Evolutionary conservation across 2,113 vertebrate genomes (phyloP), one percentile per base, ranked within the genome.

Genomic region (Sialia sialis): DNA sequence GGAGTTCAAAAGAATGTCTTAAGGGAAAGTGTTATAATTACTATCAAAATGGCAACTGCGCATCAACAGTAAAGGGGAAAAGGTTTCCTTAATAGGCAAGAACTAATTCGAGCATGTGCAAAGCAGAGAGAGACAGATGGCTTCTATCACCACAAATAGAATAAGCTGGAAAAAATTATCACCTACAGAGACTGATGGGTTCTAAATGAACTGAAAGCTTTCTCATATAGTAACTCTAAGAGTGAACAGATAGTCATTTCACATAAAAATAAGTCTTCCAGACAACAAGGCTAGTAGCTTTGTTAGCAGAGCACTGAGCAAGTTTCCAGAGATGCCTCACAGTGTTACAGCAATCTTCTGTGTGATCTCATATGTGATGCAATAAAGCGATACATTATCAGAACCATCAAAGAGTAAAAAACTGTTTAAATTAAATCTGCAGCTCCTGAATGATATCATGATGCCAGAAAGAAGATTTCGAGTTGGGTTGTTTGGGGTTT

Each of bases 131-230:
- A 79, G 74, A 58, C 94, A 95, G 77, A 93, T 89, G 91, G 74
- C 81, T 94, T 85, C 84, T 85, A 70, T 94, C 93, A 91, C 55
- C 81, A 89, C n/a, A 89, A 95, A 95, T 52, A 59, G 70, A 94
- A 95, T 39, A 89, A 76, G 89, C 41, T 83, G 66, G 70, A 54
- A 91, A 93, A 95, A 91, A 93, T 76, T 95, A 76, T 85, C 84
- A 58, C 62, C 70, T 76, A 55, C 13, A 41, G 58, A 73, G 70
- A 73, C 54, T 73, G 74, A 75, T 48, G 83, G 77, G 60, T 58
- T 52, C 49, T 49, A 82, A 94, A n/a, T 72, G 6, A 94, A 58
- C 62, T 11, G 25, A 72, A 79, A 41, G 48, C 2, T 92, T 68
- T 75, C 77, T 64, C 48, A 63, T 27, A 63, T 11, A 75, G 64